A percentile compares a stretch with the other conserved stretches of the same genome.
phyloP scores from a whole-genome alignment of 2,797 vertebrate species.

The Malacoraja senta region DNA sequence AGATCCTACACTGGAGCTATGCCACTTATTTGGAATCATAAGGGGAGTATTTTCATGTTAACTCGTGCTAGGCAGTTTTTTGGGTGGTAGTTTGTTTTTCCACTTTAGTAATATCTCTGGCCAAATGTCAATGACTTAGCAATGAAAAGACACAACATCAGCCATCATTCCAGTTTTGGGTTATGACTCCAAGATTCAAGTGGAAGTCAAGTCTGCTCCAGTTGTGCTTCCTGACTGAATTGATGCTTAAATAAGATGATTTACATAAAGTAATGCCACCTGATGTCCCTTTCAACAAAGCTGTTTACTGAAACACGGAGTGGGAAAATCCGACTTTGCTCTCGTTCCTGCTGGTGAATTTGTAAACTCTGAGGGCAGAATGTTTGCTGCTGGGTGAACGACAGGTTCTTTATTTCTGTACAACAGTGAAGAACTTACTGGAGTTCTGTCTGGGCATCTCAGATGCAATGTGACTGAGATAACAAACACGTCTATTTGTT shows the following conservation, averaged over 20 bases:
- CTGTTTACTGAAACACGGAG: background rate
- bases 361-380: background rate
- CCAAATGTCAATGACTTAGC: background rate
- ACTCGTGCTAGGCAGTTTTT: background rate
- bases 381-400: background rate
- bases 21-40: background rate
- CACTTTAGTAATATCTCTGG: background rate
- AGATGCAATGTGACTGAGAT: too few relatives aligned
- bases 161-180: background rate
- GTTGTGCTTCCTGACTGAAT: background rate
- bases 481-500: too few relatives aligned
- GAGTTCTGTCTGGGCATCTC: background rate
- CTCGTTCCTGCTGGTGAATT: background rate
- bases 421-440: background rate
- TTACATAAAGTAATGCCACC: background rate
- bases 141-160: background rate
- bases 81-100: background rate
- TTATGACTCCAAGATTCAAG: background rate
- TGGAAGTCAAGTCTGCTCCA: background rate
- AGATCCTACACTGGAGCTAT: too few relatives aligned
- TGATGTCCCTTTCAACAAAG: background rate
- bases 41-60: background rate
- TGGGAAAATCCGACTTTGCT: background rate
- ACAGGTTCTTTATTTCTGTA: background rate
- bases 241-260: background rate